phyloP scores from a whole-genome alignment of 2,113 vertebrate species.

The Podarcis muralis region DNA sequence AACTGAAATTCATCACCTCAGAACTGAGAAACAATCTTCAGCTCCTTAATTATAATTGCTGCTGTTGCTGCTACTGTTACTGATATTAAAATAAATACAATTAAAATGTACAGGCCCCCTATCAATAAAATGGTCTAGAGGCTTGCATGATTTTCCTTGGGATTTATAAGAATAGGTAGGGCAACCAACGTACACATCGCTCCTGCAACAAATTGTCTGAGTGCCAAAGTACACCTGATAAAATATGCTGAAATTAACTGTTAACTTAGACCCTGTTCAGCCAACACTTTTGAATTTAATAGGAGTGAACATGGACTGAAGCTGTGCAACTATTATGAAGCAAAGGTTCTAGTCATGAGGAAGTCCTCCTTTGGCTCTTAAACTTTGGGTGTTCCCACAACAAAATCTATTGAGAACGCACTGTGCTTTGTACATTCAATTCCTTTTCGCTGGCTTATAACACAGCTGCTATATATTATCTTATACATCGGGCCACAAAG shows the following conservation, averaged over 20 bases:
- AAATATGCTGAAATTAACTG: constrained; percentile 11
- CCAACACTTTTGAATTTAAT: constrained; percentile 33
- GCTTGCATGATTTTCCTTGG: background rate
- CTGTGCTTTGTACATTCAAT: constrained; percentile 68
- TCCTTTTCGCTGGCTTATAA: constrained; percentile 73
- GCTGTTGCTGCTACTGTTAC: too few species aligned
- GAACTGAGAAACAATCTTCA: background rate
- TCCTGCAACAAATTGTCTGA: constrained; percentile 5
- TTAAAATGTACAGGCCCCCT: background rate
- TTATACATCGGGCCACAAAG: constrained; percentile 78
- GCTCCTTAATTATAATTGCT: too few species aligned
- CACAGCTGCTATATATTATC: constrained; percentile 79
- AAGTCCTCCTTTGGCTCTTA: constrained; percentile 69
- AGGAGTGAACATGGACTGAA: constrained; percentile 61
- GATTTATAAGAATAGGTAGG: background rate
- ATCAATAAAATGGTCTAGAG: background rate
- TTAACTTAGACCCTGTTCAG: background rate
- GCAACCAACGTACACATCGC: background rate
- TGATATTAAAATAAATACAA: too few species aligned
- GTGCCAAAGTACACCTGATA: constrained; percentile 9
- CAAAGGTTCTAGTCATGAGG: constrained; percentile 56
- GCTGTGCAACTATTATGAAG: constrained; percentile 54
- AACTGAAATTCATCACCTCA: background rate
- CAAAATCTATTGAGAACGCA: constrained; percentile 68
- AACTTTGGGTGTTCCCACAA: constrained; percentile 74